Conservation (phyloP, 2,113 vertebrate species). For the Arothron firmamentum region DNA sequence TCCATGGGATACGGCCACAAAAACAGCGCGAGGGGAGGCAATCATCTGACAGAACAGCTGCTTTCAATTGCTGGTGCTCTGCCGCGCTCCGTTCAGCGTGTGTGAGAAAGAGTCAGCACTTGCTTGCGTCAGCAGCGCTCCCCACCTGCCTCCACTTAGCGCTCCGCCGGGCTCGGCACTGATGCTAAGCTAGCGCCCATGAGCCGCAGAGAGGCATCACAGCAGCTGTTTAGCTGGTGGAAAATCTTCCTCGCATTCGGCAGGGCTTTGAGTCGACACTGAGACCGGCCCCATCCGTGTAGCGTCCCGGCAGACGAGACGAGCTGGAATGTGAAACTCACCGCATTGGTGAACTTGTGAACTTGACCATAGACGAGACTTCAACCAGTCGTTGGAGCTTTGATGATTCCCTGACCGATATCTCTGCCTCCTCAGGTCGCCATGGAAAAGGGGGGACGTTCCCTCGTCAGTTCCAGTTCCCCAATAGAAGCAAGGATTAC, state of each 20-base stretch:
- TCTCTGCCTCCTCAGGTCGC: slow-evolving; percentile 63
- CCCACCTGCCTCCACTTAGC: slow-evolving; percentile 64
- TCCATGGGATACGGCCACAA: slow-evolving; percentile 71
- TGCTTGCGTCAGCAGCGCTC: slow-evolving; percentile 59
- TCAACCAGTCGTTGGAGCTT: background rate
- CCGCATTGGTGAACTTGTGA: background rate
- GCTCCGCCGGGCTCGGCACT: slow-evolving; percentile 48
- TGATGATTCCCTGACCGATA: slow-evolving; percentile 4
- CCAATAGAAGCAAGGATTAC: slow-evolving; percentile 86
- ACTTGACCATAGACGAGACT: no score
- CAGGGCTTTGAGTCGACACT: slow-evolving; percentile 18
- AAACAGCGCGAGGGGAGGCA: slow-evolving; percentile 64
- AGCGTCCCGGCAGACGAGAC: slow-evolving; percentile 11
- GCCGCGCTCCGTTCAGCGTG: slow-evolving; percentile 34
- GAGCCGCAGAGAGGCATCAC: slow-evolving; percentile 26
- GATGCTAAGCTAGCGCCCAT: slow-evolving; percentile 43
- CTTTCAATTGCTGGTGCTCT: slow-evolving; percentile 72
- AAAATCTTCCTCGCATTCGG: slow-evolving; percentile 11
- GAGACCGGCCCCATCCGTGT: slow-evolving; percentile 9
- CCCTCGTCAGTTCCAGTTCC: slow-evolving; percentile 85
- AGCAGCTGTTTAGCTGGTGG: slow-evolving; percentile 18
- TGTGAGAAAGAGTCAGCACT: slow-evolving; percentile 30
- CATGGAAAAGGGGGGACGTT: slow-evolving; percentile 90
- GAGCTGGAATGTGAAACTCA: slow-evolving; percentile 1
- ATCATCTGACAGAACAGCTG: slow-evolving; percentile 74